These are phyloP conservation scores for Forbesichthys agassizii DNA, from an alignment of 2,113 vertebrate species.

Conservation along the genomic window DNA sequence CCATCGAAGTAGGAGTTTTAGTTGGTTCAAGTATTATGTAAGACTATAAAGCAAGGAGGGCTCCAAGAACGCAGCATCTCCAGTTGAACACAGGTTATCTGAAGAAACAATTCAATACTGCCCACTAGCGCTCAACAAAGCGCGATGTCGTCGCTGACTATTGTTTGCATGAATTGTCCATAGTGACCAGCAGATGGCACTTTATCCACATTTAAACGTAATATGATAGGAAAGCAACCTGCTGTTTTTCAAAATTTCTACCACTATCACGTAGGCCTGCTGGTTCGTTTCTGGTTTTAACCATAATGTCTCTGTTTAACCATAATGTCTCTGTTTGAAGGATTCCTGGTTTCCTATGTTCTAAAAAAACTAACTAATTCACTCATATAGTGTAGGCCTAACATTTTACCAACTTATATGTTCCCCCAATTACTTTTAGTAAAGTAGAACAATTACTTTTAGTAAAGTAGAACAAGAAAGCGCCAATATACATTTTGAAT, in stretches of 20 bases:
- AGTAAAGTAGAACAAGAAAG: neutral
- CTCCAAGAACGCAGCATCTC: neutral
- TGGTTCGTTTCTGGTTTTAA: too few relatives aligned
- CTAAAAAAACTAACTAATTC: too few relatives aligned
- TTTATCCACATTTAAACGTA: slow-evolving; percentile 2
- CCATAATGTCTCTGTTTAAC: too few relatives aligned
- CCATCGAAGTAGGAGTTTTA: too few relatives aligned
- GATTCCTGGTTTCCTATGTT: too few relatives aligned
- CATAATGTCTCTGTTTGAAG: too few relatives aligned
- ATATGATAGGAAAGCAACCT: neutral
- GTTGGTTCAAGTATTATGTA: too few relatives aligned
- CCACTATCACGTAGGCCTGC: neutral
- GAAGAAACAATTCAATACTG: slow-evolving; percentile 28
- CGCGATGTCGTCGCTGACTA: neutral
- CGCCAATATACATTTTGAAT: neutral
- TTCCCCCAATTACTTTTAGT: neutral
- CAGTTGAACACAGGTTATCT: neutral
- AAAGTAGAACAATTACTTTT: neutral
- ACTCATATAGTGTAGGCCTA: neutral
- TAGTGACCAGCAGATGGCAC: slow-evolving; percentile 50
- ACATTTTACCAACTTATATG: neutral
- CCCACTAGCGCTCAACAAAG: slow-evolving; percentile 40
- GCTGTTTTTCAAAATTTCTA: too few relatives aligned
- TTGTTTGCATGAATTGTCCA: neutral
- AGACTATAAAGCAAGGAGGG: too few relatives aligned